Base-by-base conservation (phyloP, 2,797 vertebrate genomes). In the Gymnodraco acuticeps region DNA sequence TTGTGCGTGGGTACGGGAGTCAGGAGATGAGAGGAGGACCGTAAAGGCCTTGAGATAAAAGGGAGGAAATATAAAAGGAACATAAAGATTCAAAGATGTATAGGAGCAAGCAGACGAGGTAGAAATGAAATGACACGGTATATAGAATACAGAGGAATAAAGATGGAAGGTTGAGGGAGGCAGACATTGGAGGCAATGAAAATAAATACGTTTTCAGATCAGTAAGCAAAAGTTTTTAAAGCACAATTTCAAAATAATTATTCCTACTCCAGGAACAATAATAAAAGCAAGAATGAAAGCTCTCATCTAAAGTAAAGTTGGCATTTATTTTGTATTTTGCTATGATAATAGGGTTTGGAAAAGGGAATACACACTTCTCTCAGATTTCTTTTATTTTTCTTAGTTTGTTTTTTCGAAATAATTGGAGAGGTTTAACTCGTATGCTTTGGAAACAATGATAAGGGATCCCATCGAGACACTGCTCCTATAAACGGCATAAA, bases 21-120 rank as follows among this genome's bases (percentile, higher is more conserved):
- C 48, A 52, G 60, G 56, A 73, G 75, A 52, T 60, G 41, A 77
- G 51, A 81, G 38, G 42, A 41, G 42, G 16, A 52, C 5, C 43
- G 41, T 3, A 27, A 27, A 48, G 53, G 61, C 58, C 43, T 59
- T 2, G 42, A 76, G 67, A 68, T 66, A 13, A 77, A 75, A 62
- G 10, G 27, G 42, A 19, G 14, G 33, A 38, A 63, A n/a, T 11
- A 19, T 43, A 69, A 11, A 43, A 15, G 8, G 10, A 75, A 63
- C 13, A 61, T 42, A 33, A 56, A 55, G 23, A 76, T 52, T 58
- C 23, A 54, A 66, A 59, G 38, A 31, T 3, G 20, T 45, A 14
- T 4, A 19, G 6, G 48, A 62, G 56, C 45, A 51, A 66, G 62
- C 10, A 10, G 42, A 33, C 0, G 12, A 53, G 47, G 12, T 45